phyloP scores from a whole-genome alignment of 2,113 vertebrate species.

The Neotoma lepida region DNA sequence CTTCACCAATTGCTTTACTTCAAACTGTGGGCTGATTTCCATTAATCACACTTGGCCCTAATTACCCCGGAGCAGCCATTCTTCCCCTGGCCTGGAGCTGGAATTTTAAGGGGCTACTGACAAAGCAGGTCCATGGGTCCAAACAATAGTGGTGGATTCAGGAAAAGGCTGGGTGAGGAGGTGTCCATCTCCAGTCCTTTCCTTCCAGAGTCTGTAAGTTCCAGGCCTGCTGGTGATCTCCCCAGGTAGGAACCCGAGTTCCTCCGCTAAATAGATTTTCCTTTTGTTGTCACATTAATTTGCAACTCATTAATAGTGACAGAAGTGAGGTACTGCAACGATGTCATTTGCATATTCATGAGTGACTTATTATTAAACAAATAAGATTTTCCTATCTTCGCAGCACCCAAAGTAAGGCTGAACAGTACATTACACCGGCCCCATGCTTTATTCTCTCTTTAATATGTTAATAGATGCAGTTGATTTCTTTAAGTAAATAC shows the following conservation, averaged over 20 bases:
- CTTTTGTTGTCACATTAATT: slow-evolving; percentile 90
- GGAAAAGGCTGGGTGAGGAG: slow-evolving; percentile 38
- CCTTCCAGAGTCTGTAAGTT: slow-evolving; percentile 54
- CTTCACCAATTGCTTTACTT: slow-evolving; percentile 68
- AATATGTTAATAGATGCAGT: slow-evolving; percentile 87
- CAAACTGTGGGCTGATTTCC: slow-evolving; percentile 74
- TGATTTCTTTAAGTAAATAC: slow-evolving; percentile 84
- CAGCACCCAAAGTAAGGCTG: slow-evolving; percentile 87
- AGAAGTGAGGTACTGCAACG: slow-evolving; percentile 87
- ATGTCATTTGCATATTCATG: slow-evolving; percentile 90
- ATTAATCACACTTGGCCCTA: slow-evolving; percentile 76
- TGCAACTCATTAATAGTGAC: slow-evolving; percentile 91
- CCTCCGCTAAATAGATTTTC: slow-evolving; percentile 89
- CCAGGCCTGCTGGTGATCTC: slow-evolving; percentile 73
- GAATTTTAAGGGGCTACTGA: slow-evolving; percentile 75
- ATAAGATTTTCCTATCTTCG: slow-evolving; percentile 89
- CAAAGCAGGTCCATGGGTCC: slow-evolving; percentile 63
- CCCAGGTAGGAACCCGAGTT: slow-evolving; percentile 84
- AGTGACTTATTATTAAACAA: slow-evolving; percentile 90
- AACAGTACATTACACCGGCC: slow-evolving; percentile 86
- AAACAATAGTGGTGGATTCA: slow-evolving; percentile 65
- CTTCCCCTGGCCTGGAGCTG: slow-evolving; percentile 67
- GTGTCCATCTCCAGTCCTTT: neutral
- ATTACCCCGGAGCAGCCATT: slow-evolving; percentile 75
- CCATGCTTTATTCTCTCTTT: slow-evolving; percentile 86